Conservation (phyloP, 2,113 vertebrate species). For the Tachuris rubrigastra region DNA sequence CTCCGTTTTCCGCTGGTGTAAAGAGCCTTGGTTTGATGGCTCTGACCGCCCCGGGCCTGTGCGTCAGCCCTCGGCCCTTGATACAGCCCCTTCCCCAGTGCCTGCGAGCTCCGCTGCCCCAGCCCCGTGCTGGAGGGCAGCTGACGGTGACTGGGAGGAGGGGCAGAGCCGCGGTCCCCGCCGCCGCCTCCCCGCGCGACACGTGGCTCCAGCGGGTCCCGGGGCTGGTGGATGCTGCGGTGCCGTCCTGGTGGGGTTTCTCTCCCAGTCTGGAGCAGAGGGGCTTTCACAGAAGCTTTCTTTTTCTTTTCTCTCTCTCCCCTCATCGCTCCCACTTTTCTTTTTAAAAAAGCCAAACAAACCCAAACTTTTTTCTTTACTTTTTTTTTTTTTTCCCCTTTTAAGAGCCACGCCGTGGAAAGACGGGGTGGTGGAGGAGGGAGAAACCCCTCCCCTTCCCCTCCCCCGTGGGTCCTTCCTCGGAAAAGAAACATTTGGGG, state of each 20-base stretch:
- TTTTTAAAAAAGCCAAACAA: not conserved
- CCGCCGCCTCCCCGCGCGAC: not conserved
- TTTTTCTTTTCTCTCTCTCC: no score
- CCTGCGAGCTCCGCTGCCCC: not conserved
- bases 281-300: not conserved
- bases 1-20: not conserved
- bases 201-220: not conserved
- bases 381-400: not conserved
- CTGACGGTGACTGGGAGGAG: not conserved
- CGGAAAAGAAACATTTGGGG: conserved; percentile 45
- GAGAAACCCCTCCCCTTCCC: conserved; percentile 55
- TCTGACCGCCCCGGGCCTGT: no score
- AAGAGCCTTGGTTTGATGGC: not conserved
- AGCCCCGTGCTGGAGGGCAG: not conserved
- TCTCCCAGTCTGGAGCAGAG: not conserved
- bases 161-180: not conserved
- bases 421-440: conserved; percentile 12
- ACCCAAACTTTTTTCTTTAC: not conserved
- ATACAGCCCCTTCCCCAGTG: not conserved
- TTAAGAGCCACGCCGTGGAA: conserved; percentile 25
- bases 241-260: not conserved
- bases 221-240: not conserved
- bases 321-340: not conserved
- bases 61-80: not conserved
- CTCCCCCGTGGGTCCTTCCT: conserved; percentile 41